A percentile compares a stretch with the other conserved stretches of the same genome.
Evolutionary conservation across 2,888 invertebrate genomes (phyloP).

Genomic region (Sepiola atlantica): DNA sequence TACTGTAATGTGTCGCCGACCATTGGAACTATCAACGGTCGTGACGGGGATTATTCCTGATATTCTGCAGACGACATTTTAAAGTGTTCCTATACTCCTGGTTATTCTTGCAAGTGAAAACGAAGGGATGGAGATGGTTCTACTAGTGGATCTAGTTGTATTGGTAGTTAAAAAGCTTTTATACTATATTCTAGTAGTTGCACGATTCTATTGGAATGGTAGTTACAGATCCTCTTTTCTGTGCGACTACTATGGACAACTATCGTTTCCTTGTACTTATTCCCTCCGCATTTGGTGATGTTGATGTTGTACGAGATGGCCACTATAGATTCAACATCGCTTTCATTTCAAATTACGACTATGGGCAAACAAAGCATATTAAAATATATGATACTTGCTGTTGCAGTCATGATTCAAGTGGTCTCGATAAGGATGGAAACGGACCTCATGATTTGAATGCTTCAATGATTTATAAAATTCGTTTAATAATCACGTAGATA

Average conservation of each 20-base stretch:
- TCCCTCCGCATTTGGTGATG: constrained; percentile 32
- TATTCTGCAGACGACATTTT: background rate
- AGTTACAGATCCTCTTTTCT: constrained; percentile 12
- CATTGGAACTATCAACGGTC: background rate
- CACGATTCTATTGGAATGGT: constrained; percentile 14
- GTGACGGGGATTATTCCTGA: background rate
- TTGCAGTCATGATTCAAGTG: background rate
- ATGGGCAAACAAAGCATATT: background rate
- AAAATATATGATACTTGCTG: background rate
- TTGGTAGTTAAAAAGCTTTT: background rate
- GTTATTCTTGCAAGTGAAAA: background rate
- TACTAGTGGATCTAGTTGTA: background rate
- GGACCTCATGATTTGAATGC: background rate
- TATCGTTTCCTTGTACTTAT: background rate
- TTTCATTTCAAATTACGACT: background rate
- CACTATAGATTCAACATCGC: background rate
- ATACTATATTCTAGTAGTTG: constrained; percentile 2
- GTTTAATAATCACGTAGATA: background rate
- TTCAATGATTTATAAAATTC: background rate
- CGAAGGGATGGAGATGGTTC: background rate
- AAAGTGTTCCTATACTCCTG: background rate
- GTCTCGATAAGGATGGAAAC: background rate
- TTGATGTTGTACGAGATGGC: constrained; percentile 15
- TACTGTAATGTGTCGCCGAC: background rate
- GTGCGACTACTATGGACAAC: constrained; percentile 21